Percentiles rank a stretch among this genome's conserved stretches.
These are phyloP conservation scores for Panthera uncia DNA, from an alignment of 2,113 vertebrate genomes.

Conservation along the genomic window DNA sequence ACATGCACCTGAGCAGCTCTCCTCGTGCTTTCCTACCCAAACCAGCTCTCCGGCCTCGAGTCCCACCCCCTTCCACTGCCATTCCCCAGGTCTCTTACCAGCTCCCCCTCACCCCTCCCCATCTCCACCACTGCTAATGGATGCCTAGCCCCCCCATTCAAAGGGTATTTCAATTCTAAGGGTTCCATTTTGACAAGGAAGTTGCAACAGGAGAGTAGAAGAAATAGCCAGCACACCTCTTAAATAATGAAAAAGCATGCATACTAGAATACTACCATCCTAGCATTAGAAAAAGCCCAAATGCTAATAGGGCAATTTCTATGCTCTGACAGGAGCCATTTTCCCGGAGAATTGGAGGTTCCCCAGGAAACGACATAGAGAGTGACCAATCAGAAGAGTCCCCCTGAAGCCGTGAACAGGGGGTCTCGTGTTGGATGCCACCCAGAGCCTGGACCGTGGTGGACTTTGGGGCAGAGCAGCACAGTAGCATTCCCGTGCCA, in stretches of 20 bases:
- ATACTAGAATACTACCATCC: background rate
- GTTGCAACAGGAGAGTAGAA: background rate
- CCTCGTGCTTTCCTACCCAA: background rate
- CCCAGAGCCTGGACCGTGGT: background rate
- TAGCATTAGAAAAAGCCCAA: constrained; percentile 6
- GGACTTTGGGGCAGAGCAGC: background rate
- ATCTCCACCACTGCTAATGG: background rate
- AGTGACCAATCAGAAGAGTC: background rate
- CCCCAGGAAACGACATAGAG: background rate
- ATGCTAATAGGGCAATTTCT: constrained; percentile 47
- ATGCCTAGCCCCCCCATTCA: background rate
- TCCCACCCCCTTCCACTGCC: accelerated
- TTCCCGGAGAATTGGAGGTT: background rate
- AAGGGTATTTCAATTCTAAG: constrained; percentile 1
- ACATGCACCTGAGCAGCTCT: background rate
- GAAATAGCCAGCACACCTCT: background rate
- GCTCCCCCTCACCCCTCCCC: too few species aligned
- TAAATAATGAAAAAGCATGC: background rate
- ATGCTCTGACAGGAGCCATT: background rate
- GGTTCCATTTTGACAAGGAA: background rate
- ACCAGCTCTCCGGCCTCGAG: background rate
- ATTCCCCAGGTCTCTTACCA: background rate
- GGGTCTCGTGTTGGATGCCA: background rate
- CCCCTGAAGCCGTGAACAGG: background rate
- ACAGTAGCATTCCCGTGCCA: background rate